A percentile compares a stretch with the other conserved stretches of the same genome.
Evolutionary conservation across 2,888 invertebrate species (phyloP).

Genomic region (Sphaerophoria taeniata): DNA sequence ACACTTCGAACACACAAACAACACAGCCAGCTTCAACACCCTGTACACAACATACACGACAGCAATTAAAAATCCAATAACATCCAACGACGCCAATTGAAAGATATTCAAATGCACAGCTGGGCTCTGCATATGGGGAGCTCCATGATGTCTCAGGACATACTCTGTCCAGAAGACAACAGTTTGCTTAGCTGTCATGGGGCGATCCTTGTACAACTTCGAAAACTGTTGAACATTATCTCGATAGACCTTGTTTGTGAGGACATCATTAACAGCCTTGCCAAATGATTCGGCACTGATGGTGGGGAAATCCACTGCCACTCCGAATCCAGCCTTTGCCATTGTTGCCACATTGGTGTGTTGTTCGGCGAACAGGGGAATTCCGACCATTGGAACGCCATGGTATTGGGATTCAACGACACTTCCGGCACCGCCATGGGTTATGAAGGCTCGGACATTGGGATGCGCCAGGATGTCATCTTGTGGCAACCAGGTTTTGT

Average conservation of each 20-base stretch:
- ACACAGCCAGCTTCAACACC: constrained; percentile 26
- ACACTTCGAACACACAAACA: constrained; percentile 39
- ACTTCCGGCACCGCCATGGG: constrained; percentile 85
- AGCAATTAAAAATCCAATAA: constrained; percentile 77
- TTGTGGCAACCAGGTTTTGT: constrained; percentile 84
- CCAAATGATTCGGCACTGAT: constrained; percentile 74
- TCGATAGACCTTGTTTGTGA: constrained; percentile 76
- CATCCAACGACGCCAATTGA: constrained; percentile 83
- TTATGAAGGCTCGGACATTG: constrained; percentile 84
- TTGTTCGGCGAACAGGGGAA: constrained; percentile 91
- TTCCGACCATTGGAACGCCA: constrained; percentile 88
- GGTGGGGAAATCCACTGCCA: constrained; percentile 71
- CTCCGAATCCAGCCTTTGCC: constrained; percentile 84
- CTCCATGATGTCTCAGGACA: constrained; percentile 84
- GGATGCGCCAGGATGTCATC: constrained; percentile 89
- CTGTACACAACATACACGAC: constrained; percentile 53
- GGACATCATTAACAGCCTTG: constrained; percentile 75
- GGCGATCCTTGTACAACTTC: constrained; percentile 83
- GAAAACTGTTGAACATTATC: constrained; percentile 82
- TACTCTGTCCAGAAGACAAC: constrained; percentile 85
- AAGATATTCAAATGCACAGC: constrained; percentile 82
- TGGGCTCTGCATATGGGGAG: constrained; percentile 83
- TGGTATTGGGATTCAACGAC: constrained; percentile 91
- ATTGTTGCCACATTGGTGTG: constrained; percentile 90
- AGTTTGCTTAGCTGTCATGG: constrained; percentile 83